A percentile compares a stretch with the other conserved stretches of the same genome.
phyloP scores from a whole-genome alignment of 2,888 invertebrate genomes.

The Platycnemis pennipes region DNA sequence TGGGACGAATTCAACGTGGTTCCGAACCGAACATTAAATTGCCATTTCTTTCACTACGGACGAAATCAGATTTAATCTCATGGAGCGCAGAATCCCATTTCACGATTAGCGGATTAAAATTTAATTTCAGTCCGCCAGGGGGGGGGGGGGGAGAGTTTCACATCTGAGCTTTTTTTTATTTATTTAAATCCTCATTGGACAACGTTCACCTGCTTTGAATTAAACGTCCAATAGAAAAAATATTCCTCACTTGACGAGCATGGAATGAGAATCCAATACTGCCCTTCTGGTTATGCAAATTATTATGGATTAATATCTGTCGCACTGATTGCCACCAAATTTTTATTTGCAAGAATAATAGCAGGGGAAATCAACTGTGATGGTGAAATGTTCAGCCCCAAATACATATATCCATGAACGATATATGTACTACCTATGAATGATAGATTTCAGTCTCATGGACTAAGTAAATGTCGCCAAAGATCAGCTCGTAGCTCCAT shows the following conservation, averaged over 20 bases:
- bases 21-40: not conserved
- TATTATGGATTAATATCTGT: not conserved
- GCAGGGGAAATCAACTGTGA: too few relatives aligned
- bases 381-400: too few relatives aligned
- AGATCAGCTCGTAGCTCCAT: too few relatives aligned
- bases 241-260: not conserved
- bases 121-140: not conserved
- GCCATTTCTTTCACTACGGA: not conserved
- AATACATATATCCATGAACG: too few relatives aligned
- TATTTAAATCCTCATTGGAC: not conserved
- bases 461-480: too few relatives aligned
- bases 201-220: not conserved
- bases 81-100: not conserved
- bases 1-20: not conserved
- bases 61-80: not conserved
- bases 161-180: too few relatives aligned
- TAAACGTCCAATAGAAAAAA: not conserved
- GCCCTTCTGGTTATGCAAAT: not conserved
- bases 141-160: too few relatives aligned
- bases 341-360: too few relatives aligned
- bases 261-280: not conserved
- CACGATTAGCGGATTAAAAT: constrained; percentile 2
- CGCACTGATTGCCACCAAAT: too few relatives aligned
- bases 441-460: too few relatives aligned
- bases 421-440: too few relatives aligned